Evolutionary conservation across 2,113 vertebrate genomes (phyloP).

Genomic region (Galeopterus variegatus): DNA sequence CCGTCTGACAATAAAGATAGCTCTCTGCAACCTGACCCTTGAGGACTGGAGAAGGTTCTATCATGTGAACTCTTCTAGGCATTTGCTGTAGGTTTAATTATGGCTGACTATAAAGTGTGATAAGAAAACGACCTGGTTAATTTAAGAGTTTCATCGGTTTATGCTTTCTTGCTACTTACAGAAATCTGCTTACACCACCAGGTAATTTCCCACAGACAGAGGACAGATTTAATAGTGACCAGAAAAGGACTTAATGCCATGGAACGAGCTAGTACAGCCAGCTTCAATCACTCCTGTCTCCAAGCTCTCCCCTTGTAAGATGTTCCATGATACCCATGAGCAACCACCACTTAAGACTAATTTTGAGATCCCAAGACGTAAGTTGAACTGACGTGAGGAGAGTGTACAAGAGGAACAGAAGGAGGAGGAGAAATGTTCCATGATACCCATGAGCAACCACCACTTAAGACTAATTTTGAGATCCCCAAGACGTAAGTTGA

Average conservation of each 20-base stretch:
- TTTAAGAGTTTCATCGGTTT: conserved; percentile 74
- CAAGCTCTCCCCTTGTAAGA: not conserved
- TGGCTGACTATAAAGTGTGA: conserved; percentile 75
- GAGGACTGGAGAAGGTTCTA: conserved; percentile 54
- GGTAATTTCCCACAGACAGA: conserved; percentile 66
- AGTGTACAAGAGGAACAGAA: conserved; percentile 37
- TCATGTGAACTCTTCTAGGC: conserved; percentile 60
- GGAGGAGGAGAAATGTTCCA: not conserved
- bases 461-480: conserved; percentile 10
- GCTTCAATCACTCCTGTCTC: conserved; percentile 6
- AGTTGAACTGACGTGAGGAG: not conserved
- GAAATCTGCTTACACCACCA: conserved; percentile 44
- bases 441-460: not conserved
- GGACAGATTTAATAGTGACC: conserved; percentile 66
- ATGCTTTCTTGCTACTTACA: conserved; percentile 55
- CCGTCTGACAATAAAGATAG: conserved; percentile 61
- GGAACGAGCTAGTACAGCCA: not conserved
- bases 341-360: not conserved
- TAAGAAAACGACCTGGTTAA: conserved; percentile 76
- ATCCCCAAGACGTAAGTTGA: not conserved
- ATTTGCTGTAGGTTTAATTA: conserved; percentile 76
- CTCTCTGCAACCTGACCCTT: conserved; percentile 15
- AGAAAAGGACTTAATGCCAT: conserved; percentile 1
- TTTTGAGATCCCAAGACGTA: conserved; percentile 1
- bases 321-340: not conserved